phyloP scores from a whole-genome alignment of 1,140 invertebrate genomes.

The Contarinia nasturtii region DNA sequence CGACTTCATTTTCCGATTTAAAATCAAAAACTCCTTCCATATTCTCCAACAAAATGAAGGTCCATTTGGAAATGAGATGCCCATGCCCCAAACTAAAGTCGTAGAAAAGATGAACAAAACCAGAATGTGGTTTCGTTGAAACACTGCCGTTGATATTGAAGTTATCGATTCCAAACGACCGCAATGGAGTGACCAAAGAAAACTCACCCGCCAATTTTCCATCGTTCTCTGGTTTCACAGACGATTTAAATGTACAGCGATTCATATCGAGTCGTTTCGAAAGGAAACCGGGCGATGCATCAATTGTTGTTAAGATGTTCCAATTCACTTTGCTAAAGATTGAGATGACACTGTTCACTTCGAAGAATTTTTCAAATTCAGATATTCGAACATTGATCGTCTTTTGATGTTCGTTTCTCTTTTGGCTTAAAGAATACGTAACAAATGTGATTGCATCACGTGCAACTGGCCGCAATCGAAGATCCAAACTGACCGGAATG shows the following conservation, averaged over 20 bases:
- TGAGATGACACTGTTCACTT: constrained; percentile 18
- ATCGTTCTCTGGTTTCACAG: constrained; percentile 6
- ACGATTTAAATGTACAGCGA: constrained; percentile 15
- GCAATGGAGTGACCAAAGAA: constrained; percentile 17
- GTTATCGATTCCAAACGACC: constrained; percentile 14
- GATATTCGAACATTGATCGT: constrained; percentile 17
- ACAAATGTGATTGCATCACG: constrained; percentile 16
- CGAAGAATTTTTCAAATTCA: constrained; percentile 17
- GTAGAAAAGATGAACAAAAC: constrained; percentile 13
- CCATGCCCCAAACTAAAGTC: constrained; percentile 13
- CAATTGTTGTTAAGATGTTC: constrained; percentile 12
- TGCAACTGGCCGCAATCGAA: constrained; percentile 13
- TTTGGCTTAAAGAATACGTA: constrained; percentile 12
- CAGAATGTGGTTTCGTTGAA: constrained; percentile 4
- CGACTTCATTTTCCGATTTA: constrained; percentile 14
- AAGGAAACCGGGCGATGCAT: background rate
- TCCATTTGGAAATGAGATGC: constrained; percentile 14
- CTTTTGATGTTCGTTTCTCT: constrained; percentile 9
- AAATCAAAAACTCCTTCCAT: constrained; percentile 23
- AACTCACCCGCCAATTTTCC: constrained; percentile 11
- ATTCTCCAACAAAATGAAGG: constrained; percentile 23
- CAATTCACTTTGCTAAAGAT: constrained; percentile 8
- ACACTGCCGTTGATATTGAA: constrained; percentile 14
- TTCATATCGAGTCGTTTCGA: constrained; percentile 16
- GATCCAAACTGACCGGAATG: constrained; percentile 10